These are phyloP conservation scores for Exephanes ischioxanthus DNA, from an alignment of 2,888 invertebrate species.

Conservation along the genomic window DNA sequence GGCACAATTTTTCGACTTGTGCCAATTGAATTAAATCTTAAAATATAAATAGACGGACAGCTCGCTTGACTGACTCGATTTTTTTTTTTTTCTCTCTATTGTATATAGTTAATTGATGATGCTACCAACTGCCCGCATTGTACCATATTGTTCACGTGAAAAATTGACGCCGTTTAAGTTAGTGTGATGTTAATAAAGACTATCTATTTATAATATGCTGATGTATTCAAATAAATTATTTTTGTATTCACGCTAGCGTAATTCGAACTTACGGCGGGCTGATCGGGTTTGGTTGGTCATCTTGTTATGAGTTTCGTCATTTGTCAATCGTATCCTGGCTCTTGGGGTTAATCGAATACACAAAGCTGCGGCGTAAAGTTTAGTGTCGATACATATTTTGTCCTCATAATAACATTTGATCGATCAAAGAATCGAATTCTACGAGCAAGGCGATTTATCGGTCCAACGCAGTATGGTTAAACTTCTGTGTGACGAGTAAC, in stretches of 20 bases:
- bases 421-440: conserved; percentile 18
- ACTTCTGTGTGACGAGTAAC: conserved; percentile 43
- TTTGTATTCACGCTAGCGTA: background rate
- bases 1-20: background rate
- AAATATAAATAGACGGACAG: background rate
- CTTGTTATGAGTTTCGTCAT: conserved; percentile 11
- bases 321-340: conserved; percentile 8
- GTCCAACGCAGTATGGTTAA: conserved; percentile 59
- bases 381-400: conserved; percentile 9
- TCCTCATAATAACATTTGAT: conserved; percentile 10
- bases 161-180: background rate
- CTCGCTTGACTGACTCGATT: background rate
- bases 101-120: background rate
- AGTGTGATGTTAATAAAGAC: background rate
- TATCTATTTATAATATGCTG: background rate
- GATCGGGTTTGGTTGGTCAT: conserved; percentile 15
- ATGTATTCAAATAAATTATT: background rate
- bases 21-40: background rate
- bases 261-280: background rate
- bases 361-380: conserved; percentile 7
- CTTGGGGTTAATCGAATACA: conserved; percentile 9
- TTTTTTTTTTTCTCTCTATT: conserved; percentile 11
- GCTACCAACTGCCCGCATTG: conserved; percentile 1
- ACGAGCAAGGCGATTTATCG: conserved; percentile 34
- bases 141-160: background rate